Evolutionary conservation across 2,113 vertebrate genomes (phyloP).

Genomic region (Trematocara unimaculatum): DNA sequence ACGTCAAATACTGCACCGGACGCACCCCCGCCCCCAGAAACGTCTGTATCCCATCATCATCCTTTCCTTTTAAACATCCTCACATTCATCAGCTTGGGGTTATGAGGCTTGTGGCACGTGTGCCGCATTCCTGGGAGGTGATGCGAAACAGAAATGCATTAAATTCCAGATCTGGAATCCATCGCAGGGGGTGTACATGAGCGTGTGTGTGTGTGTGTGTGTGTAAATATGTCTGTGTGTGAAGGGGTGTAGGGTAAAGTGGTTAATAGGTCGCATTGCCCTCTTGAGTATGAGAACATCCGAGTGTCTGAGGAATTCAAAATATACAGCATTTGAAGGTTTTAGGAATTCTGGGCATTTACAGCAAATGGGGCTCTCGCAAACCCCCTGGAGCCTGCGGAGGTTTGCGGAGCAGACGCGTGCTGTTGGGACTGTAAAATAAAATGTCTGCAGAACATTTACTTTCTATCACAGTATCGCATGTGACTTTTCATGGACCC

Average conservation of each 20-base stretch:
- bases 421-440: conserved; percentile 20
- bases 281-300: conserved; percentile 23
- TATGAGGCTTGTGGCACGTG: conserved; percentile 69
- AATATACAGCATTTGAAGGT: conserved; percentile 39
- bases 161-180: conserved; percentile 74
- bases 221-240: neutral
- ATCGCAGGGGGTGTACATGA: conserved; percentile 59
- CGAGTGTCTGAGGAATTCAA: conserved; percentile 29
- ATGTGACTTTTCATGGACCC: conserved; percentile 51
- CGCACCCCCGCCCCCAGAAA: conserved; percentile 50
- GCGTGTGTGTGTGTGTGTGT: neutral
- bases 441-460: conserved; percentile 44
- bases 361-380: neutral
- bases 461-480: conserved; percentile 22
- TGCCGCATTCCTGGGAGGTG: conserved; percentile 67
- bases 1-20: conserved; percentile 37
- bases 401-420: conserved; percentile 1
- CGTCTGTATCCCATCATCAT: conserved; percentile 74
- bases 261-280: conserved; percentile 15
- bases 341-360: conserved; percentile 46
- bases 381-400: neutral
- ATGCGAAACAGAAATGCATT: conserved; percentile 74
- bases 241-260: neutral
- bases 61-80: conserved; percentile 62
- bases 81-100: conserved; percentile 62